Evolutionary conservation across 2,888 invertebrate genomes (phyloP).

Genomic region (Sinotaia quadrata): DNA sequence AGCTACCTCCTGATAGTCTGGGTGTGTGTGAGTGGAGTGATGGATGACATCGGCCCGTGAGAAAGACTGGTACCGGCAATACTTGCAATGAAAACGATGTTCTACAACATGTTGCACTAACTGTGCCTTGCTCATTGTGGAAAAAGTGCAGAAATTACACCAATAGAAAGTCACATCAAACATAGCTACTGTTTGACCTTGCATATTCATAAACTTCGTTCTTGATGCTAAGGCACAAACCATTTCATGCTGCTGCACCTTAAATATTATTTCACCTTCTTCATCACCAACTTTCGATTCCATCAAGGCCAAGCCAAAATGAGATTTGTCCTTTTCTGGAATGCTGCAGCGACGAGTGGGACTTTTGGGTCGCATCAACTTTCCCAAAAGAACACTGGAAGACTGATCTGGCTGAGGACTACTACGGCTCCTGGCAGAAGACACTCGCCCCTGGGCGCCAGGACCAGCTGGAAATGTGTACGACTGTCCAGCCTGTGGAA

Average conservation of each 20-base stretch:
- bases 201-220: slow-evolving; percentile 43
- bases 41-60: slow-evolving; percentile 58
- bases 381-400: slow-evolving; percentile 5
- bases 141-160: slow-evolving; percentile 63
- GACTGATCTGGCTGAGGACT: slow-evolving; percentile 16
- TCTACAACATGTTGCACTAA: slow-evolving; percentile 55
- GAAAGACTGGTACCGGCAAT: slow-evolving; percentile 59
- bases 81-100: slow-evolving; percentile 62
- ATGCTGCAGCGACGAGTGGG: slow-evolving; percentile 46
- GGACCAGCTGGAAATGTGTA: slow-evolving; percentile 23
- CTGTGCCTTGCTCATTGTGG: slow-evolving; percentile 46
- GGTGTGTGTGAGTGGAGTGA: slow-evolving; percentile 53
- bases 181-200: slow-evolving; percentile 45
- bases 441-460: neutral
- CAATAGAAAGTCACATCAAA: slow-evolving; percentile 55
- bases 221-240: slow-evolving; percentile 58
- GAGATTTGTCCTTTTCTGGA: slow-evolving; percentile 42
- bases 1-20: slow-evolving; percentile 48
- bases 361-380: slow-evolving; percentile 28
- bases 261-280: slow-evolving; percentile 40
- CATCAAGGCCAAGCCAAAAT: slow-evolving; percentile 45
- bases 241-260: slow-evolving; percentile 48
- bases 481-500: slow-evolving; percentile 15
- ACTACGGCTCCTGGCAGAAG: neutral
- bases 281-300: slow-evolving; percentile 45